Percentiles rank a stretch among this genome's conserved stretches.
Evolutionary conservation across 2,797 vertebrate species (phyloP).

Genomic region (Lycodopsis pacificus): DNA sequence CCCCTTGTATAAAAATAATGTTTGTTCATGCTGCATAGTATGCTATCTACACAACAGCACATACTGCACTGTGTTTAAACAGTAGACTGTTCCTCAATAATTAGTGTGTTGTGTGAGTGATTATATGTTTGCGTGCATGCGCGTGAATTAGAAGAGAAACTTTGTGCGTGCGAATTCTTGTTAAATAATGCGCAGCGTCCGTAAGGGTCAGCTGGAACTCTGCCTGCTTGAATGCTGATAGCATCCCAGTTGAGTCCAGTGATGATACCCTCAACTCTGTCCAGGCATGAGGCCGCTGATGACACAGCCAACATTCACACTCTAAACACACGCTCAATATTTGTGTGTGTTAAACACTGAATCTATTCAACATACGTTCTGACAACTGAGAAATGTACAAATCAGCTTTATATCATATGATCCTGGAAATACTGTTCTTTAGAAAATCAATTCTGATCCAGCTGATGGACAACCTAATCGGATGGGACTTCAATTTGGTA

Average conservation of each 20-base stretch:
- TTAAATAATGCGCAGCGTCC: constrained; percentile 40
- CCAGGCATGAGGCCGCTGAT: constrained; percentile 52
- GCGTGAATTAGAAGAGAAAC: background rate
- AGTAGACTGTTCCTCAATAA: background rate
- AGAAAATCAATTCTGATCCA: background rate
- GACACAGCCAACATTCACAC: constrained; percentile 36
- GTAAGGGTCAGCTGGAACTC: constrained; percentile 67
- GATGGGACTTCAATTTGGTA: background rate
- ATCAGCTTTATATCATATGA: background rate
- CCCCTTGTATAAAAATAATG: background rate
- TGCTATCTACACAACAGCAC: background rate
- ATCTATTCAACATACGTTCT: constrained; percentile 12
- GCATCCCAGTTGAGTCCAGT: constrained; percentile 54
- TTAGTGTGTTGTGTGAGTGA: background rate
- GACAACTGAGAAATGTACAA: background rate
- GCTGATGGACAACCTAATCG: background rate
- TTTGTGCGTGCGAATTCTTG: constrained; percentile 22
- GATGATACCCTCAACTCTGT: constrained; percentile 51
- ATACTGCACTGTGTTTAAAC: constrained; percentile 1
- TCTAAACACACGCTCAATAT: constrained; percentile 14
- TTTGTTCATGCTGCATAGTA: background rate
- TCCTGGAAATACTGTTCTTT: background rate
- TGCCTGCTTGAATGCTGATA: constrained; percentile 57
- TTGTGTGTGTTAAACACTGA: constrained; percentile 20
- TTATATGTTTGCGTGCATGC: background rate